These are phyloP conservation scores for Noctilio leporinus DNA, from an alignment of 2,113 vertebrate genomes.

Conservation along the genomic window DNA sequence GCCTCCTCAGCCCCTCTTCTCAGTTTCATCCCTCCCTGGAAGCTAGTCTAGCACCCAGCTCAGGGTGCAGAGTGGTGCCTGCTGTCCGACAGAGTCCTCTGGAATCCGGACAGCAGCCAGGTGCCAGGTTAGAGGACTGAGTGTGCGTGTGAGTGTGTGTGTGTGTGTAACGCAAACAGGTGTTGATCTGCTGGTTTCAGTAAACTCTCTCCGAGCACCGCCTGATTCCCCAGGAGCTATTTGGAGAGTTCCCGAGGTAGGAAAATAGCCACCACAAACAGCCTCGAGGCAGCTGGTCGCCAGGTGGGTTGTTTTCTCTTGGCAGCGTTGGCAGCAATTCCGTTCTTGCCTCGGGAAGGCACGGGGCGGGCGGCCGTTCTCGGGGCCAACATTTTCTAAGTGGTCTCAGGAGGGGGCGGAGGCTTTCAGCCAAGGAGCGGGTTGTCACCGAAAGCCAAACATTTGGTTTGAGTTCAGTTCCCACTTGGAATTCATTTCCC, in stretches of 20 bases:
- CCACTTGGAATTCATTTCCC: conserved; percentile 64
- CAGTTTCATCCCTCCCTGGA: not conserved
- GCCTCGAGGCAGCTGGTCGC: not conserved
- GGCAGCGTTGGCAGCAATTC: conserved; percentile 21
- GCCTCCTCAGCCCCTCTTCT: not conserved
- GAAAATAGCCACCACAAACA: not conserved
- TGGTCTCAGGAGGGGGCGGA: conserved; percentile 20
- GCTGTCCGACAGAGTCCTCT: not conserved
- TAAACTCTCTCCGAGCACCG: not conserved
- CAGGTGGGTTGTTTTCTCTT: conserved; percentile 23
- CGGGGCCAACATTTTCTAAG: not conserved
- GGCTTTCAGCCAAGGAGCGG: conserved; percentile 44
- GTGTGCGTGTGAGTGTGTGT: not conserved
- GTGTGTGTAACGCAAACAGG: not conserved
- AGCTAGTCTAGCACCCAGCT: not conserved
- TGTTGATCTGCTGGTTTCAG: not conserved
- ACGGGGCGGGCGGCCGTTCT: not conserved
- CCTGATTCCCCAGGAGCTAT: not conserved
- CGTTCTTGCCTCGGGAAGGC: conserved; percentile 16
- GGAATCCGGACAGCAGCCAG: not conserved
- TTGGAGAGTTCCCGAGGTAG: conserved; percentile 40
- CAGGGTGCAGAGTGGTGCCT: not conserved
- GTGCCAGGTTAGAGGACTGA: not conserved
- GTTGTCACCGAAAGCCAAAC: conserved; percentile 67
- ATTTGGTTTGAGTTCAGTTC: conserved; percentile 67